These are phyloP conservation scores for Cynopterus brachyotis DNA, from an alignment of 2,113 vertebrate species.

Conservation along the genomic window DNA sequence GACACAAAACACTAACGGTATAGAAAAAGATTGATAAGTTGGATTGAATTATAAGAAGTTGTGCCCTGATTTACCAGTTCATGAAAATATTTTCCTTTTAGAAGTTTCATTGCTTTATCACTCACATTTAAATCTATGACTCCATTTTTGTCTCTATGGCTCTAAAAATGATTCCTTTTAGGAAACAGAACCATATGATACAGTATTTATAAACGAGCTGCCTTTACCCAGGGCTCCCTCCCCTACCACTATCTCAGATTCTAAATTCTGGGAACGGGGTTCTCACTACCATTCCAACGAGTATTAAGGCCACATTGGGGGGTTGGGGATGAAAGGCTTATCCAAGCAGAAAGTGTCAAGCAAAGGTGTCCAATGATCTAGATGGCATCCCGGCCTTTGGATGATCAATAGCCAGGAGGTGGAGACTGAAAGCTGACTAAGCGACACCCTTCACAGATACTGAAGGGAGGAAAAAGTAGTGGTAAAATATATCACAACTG, in stretches of 20 bases:
- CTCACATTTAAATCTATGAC: background rate
- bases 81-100: conserved; percentile 26
- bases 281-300: background rate
- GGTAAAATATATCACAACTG: background rate
- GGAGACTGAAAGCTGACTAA: background rate
- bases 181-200: background rate
- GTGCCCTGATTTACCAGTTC: background rate
- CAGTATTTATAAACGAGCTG: background rate
- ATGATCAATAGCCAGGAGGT: background rate
- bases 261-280: background rate
- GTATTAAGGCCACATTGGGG: background rate
- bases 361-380: background rate
- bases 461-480: background rate
- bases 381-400: background rate
- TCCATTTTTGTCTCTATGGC: background rate
- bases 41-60: background rate
- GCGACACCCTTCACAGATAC: background rate
- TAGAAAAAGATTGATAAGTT: background rate
- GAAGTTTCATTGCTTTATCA: background rate
- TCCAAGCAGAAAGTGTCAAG: background rate
- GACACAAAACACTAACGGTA: background rate
- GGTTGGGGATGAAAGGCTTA: background rate
- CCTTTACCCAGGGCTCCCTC: background rate
- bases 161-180: background rate
- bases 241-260: background rate